Evolutionary conservation across 2,888 invertebrate species (phyloP), one percentile per base, ranked within the genome.

Genomic region (Drosophila nigritarsus): DNA sequence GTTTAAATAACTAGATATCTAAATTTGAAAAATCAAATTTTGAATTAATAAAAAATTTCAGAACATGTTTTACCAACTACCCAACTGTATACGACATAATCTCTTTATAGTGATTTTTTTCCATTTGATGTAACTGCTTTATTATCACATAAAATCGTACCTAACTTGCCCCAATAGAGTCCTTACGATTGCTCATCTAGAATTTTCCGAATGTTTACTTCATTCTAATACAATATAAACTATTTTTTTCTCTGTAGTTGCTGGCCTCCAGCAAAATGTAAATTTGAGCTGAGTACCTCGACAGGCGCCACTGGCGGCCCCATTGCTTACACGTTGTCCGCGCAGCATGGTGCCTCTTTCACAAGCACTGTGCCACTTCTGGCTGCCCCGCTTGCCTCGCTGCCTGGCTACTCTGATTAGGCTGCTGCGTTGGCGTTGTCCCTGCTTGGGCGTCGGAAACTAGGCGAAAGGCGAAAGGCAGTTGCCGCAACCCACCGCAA

Each of bases 251-350:
- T 15, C 0, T 54, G 71, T 62, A 30, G 36, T 32, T 34, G 65
- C 30, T 63, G 59, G 54, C 62, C 67, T 72, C 50, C 50, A 65
- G 72, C 56, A 67, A 82, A 73, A 82, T 82, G 83, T 78, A 80
- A 83, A 83, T 82, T 82, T 75, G 29, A 51, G 65, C 65, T 58
- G 58, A 66, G 61, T 54, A 68, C 61, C 77, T 66, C 59, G 71
- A 69, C 61, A 60, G 63, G 67, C 70, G 58, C 61, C 73, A 71
- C 62, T 61, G 63, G 66, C 60, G 65, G 51, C 65, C 65, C 72
- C 79, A 79, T 77, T 81, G 78, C 78, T 79, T 78, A 79, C 69
- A 81, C 65, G 68, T 71, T 82, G 80, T 82, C 80, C 80, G 62
- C 80, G 56, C 80, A 71, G 82, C 80, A 78, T 81, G 80, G 78